A percentile compares a stretch with the other conserved stretches of the same genome.
These are phyloP conservation scores for Rhea pennata DNA, from an alignment of 2,113 vertebrate species.

Conservation along the genomic window DNA sequence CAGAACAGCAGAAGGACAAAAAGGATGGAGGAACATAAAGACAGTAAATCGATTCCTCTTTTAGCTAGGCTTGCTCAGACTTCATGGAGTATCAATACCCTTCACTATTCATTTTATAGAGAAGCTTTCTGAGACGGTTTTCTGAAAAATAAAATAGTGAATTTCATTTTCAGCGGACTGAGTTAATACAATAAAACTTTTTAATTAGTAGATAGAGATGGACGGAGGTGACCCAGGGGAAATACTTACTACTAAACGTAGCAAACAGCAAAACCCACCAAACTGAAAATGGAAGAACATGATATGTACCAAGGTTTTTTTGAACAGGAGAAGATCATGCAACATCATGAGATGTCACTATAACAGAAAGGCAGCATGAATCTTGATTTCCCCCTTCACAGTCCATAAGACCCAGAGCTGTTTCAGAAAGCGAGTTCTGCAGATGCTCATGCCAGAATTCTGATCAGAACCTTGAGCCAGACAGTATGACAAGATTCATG, in stretches of 20 bases:
- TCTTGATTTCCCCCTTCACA: background rate
- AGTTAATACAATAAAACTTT: background rate
- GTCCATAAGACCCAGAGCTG: background rate
- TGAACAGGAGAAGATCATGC: background rate
- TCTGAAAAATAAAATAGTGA: background rate
- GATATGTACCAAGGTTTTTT: background rate
- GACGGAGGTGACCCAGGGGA: background rate
- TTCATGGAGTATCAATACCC: background rate
- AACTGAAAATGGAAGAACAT: background rate
- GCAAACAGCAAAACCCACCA: background rate
- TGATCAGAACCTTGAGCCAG: background rate
- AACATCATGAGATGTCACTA: background rate
- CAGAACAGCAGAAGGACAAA: background rate
- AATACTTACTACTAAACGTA: background rate
- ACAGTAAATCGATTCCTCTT: background rate
- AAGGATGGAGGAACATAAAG: background rate
- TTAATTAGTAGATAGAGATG: background rate
- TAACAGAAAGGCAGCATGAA: background rate
- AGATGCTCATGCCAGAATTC: background rate
- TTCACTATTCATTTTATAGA: background rate
- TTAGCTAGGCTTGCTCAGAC: background rate
- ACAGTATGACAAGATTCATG: background rate
- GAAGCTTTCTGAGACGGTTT: background rate
- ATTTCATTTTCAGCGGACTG: background rate
- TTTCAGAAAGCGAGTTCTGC: background rate